Conservation (phyloP, 2,888 invertebrate genomes). For the Elysia crispata region DNA sequence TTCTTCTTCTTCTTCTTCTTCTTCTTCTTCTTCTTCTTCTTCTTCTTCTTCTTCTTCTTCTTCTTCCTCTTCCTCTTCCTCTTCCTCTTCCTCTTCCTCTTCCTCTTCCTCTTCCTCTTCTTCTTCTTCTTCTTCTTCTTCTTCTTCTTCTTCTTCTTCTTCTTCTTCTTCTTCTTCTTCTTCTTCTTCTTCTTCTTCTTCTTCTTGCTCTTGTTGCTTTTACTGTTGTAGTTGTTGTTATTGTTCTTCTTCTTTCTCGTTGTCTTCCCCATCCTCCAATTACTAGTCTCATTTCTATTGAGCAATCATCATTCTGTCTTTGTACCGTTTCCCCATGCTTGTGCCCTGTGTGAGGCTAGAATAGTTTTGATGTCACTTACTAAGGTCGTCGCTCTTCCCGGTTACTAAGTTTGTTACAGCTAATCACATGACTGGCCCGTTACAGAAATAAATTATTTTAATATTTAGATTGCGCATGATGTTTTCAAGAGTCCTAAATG, state of each 20-base stretch:
- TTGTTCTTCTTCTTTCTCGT: neutral
- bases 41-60: neutral
- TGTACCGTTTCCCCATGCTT: too few species aligned
- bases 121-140: too few species aligned
- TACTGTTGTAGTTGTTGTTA: neutral
- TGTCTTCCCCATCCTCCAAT: neutral
- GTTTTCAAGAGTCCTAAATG: too few species aligned
- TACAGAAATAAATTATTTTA: too few species aligned
- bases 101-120: neutral
- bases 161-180: neutral
- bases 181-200: constrained; percentile 17
- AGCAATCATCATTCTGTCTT: too few species aligned
- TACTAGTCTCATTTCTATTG: neutral
- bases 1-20: constrained; percentile 6
- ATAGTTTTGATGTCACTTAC: too few species aligned
- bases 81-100: neutral
- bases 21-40: neutral
- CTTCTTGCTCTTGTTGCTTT: neutral
- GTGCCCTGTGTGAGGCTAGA: too few species aligned
- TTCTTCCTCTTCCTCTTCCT: neutral
- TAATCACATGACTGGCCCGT: too few species aligned
- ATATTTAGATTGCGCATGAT: too few species aligned
- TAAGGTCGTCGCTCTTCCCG: too few species aligned
- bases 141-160: too few species aligned
- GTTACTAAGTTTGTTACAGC: too few species aligned